These are phyloP conservation scores for Drosophila elegans DNA, from an alignment of 1,140 invertebrate species.

Conservation along the genomic window DNA sequence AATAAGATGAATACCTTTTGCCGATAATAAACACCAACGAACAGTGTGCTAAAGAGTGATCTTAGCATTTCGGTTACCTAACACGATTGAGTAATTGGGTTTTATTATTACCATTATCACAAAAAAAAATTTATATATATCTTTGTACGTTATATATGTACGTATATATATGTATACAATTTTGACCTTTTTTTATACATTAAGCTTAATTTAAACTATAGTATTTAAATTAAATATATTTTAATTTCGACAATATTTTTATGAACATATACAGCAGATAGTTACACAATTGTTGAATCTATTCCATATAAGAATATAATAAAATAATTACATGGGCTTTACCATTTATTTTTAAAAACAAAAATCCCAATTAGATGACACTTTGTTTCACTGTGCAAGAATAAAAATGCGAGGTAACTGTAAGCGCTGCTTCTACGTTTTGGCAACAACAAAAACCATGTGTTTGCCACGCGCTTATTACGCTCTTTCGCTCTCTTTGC, in stretches of 20 bases:
- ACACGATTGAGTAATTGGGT: not conserved
- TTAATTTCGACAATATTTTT: no score
- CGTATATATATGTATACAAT: no score
- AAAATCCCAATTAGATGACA: not conserved
- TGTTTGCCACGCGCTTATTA: slow-evolving; percentile 76
- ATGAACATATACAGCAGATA: no score
- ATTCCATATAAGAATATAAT: no score
- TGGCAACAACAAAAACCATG: slow-evolving; percentile 81
- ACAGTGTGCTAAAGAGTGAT: slow-evolving; percentile 12
- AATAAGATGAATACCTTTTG: slow-evolving; percentile 41
- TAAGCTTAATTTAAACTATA: no score
- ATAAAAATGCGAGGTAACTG: slow-evolving; percentile 53
- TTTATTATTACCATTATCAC: not conserved
- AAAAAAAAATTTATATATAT: not conserved
- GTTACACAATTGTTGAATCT: no score
- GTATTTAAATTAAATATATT: no score
- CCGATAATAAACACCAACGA: slow-evolving; percentile 23
- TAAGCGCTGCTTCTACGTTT: slow-evolving; percentile 59
- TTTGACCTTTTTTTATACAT: no score
- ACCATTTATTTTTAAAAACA: no score
- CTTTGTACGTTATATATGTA: no score
- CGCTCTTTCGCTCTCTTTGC: slow-evolving; percentile 35
- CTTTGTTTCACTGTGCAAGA: slow-evolving; percentile 24
- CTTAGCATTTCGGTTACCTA: slow-evolving; percentile 3
- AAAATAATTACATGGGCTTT: not conserved